Percentiles rank a stretch among this genome's conserved stretches.
These are phyloP conservation scores for Trinorchestia longiramus DNA, from an alignment of 1,140 invertebrate species.

Conservation along the genomic window DNA sequence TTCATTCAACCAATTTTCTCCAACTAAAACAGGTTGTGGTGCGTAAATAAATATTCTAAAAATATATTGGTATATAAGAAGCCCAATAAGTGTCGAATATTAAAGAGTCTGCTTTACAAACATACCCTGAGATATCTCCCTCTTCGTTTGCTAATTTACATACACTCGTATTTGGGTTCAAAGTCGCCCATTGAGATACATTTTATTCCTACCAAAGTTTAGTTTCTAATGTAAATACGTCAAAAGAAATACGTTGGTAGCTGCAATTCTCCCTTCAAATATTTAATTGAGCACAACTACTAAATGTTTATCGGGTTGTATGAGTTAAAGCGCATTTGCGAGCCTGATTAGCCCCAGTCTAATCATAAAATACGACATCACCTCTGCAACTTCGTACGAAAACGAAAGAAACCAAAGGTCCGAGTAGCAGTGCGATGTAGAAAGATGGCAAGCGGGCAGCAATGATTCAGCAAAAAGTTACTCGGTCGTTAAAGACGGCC, in stretches of 20 bases:
- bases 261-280: neutral
- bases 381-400: neutral
- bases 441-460: neutral
- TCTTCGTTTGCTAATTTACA: neutral
- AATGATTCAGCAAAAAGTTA: constrained; percentile 2
- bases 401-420: neutral
- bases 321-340: neutral
- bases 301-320: neutral
- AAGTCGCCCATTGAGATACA: neutral
- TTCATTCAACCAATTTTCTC: neutral
- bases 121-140: neutral
- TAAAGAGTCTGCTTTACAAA: neutral
- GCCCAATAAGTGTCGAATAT: neutral
- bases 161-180: neutral
- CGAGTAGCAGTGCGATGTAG: neutral
- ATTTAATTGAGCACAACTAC: neutral
- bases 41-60: neutral
- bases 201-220: neutral
- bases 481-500: neutral
- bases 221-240: neutral
- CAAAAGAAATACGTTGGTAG: neutral
- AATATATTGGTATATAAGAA: neutral
- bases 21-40: neutral
- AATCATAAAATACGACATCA: neutral
- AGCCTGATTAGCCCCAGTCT: neutral